Evolutionary conservation across 2,797 vertebrate species (phyloP), one percentile per base, ranked within the genome.

Genomic region (Enteromius anoplus): DNA sequence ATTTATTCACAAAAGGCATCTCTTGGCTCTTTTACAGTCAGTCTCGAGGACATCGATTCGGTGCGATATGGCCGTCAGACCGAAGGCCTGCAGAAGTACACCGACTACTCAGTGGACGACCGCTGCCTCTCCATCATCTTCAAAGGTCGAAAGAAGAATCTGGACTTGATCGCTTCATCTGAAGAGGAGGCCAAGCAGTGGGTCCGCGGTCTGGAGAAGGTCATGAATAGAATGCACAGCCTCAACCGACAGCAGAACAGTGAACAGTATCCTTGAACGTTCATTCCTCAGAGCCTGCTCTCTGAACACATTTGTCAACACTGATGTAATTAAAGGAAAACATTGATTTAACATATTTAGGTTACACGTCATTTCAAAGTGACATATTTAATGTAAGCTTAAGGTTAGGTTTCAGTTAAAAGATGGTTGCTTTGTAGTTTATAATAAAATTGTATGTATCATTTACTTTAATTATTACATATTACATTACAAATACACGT

Each of bases 41-140:
- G 95, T 89, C 90, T 99, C 0, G 95, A 98, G 82, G 98, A 99
- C 84, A 95, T 99, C 6, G 95, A 96, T 77, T 96, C 97, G 9
- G 93, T 99, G 53, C 96, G 98, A 51, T 87, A 84, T 23, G 98
- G 98, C 51, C 97, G 97, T 53, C 95, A 95, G 91, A 96, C 98
- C 0, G 97, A 99, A 88, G 97, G 96, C 3, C 93, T 98, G 87
- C 94, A 95, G 89, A 98, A 97, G 88, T 94, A 95, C 19, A 97
- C 96, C 0, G 91, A 94, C 0, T 85, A 93, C 8, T 86, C 89
- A 2, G 88, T 93, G 0, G 96, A 95, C 55, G 93, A 95, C 1
- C 93, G 87, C 58, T 99, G 98, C 93, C 99, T 99, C 93, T 96
- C 97, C 90, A 96, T 99, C 85, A 84, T 97, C 90, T 99, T 99